These are phyloP conservation scores for Triplophysa rosa DNA, from an alignment of 2,113 vertebrate genomes.

Conservation along the genomic window DNA sequence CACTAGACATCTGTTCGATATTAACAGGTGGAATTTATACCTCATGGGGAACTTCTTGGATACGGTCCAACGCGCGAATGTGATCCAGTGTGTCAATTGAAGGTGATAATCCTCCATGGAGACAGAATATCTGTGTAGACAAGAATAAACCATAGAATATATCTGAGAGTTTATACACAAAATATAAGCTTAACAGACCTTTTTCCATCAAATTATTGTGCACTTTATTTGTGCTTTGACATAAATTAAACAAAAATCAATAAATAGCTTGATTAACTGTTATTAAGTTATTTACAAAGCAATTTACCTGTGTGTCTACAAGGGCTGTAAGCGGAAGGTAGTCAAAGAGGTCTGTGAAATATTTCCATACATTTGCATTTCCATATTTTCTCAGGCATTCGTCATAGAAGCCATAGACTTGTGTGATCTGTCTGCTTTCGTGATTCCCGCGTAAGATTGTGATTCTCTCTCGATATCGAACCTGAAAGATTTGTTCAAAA, in stretches of 20 bases:
- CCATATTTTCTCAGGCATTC: slow-evolving; percentile 95
- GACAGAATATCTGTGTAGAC: slow-evolving; percentile 89
- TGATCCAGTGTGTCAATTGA: slow-evolving; percentile 99
- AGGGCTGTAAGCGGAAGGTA: slow-evolving; percentile 93
- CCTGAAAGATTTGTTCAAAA: slow-evolving; percentile 68
- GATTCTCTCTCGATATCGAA: slow-evolving; percentile 94
- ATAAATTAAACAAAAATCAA: background rate
- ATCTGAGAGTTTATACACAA: background rate
- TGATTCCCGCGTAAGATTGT: slow-evolving; percentile 97
- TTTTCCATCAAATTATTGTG: too few relatives aligned
- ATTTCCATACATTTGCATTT: slow-evolving; percentile 98
- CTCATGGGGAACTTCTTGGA: slow-evolving; percentile 98
- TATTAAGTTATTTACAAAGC: background rate
- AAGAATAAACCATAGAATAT: background rate
- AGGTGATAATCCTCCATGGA: slow-evolving; percentile 95
- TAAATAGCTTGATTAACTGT: too few relatives aligned
- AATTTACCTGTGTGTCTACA: slow-evolving; percentile 92
- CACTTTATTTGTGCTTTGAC: too few relatives aligned
- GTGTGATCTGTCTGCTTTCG: slow-evolving; percentile 84
- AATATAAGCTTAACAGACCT: background rate
- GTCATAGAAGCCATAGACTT: slow-evolving; percentile 78
- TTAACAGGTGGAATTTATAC: slow-evolving; percentile 65
- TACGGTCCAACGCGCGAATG: slow-evolving; percentile 95
- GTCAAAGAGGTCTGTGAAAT: slow-evolving; percentile 86
- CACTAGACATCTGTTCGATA: background rate